These are phyloP conservation scores for Peromyscus melanophrys DNA, from an alignment of 2,797 vertebrate species.

Conservation along the genomic window DNA sequence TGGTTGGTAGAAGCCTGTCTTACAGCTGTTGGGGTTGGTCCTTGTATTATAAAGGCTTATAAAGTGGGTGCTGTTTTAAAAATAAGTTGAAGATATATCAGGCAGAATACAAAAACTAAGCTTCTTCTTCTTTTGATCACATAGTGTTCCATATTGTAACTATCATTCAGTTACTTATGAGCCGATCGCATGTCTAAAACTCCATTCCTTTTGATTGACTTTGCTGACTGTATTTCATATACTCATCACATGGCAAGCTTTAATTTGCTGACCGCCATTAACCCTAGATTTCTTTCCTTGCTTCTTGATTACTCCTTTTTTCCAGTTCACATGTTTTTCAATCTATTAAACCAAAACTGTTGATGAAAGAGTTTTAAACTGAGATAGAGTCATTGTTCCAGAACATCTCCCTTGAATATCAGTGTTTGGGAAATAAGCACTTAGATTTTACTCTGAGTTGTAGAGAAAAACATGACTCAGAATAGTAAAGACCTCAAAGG, in stretches of 20 bases:
- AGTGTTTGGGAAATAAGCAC: slow-evolving; percentile 53
- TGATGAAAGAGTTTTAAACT: slow-evolving; percentile 66
- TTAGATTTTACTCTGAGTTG: slow-evolving; percentile 37
- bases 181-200: slow-evolving; percentile 23
- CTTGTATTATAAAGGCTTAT: neutral
- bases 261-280: slow-evolving; percentile 70
- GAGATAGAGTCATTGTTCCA: slow-evolving; percentile 61
- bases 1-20: neutral
- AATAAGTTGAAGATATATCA: neutral
- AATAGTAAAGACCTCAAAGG: neutral
- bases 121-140: neutral
- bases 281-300: slow-evolving; percentile 19
- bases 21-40: neutral
- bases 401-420: slow-evolving; percentile 61
- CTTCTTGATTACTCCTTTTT: neutral
- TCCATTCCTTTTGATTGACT: neutral
- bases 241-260: slow-evolving; percentile 15
- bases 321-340: slow-evolving; percentile 65
- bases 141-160: neutral
- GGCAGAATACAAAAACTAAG: neutral
- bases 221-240: slow-evolving; percentile 12
- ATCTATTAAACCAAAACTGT: slow-evolving; percentile 55
- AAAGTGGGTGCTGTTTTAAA: neutral
- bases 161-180: neutral
- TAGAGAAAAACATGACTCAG: slow-evolving; percentile 27